These are phyloP conservation scores for Tineola bisselliella DNA, from an alignment of 2,888 invertebrate genomes.

Conservation along the genomic window DNA sequence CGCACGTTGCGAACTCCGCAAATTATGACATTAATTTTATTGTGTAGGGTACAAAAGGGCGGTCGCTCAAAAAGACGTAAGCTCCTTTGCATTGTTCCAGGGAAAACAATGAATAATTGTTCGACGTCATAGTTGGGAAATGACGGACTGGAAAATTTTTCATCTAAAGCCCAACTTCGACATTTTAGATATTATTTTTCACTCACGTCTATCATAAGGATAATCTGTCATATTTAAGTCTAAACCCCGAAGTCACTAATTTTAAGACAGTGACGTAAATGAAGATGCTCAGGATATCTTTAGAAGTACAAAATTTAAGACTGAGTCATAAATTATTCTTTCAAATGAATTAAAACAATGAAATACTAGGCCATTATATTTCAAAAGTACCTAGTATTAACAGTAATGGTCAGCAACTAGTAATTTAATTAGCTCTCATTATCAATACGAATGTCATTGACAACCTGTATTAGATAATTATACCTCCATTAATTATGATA, in stretches of 20 bases:
- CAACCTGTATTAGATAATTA: not conserved
- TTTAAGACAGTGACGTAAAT: too few relatives aligned
- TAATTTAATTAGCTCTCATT: conserved; percentile 7
- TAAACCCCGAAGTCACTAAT: too few relatives aligned
- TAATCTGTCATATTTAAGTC: not conserved
- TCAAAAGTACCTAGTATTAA: not conserved
- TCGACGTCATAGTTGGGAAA: conserved; percentile 27
- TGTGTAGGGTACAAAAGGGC: conserved; percentile 40
- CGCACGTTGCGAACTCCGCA: conserved; percentile 30
- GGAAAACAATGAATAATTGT: conserved; percentile 41
- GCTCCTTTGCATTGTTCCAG: conserved; percentile 37
- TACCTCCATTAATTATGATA: not conserved
- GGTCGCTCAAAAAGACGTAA: conserved; percentile 39
- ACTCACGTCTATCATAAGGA: not conserved
- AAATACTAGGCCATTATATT: not conserved
- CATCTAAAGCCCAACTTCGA: not conserved
- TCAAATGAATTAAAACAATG: not conserved
- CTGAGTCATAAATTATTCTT: too few relatives aligned
- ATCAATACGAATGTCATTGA: not conserved
- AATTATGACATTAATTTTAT: conserved; percentile 57
- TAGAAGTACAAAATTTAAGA: too few relatives aligned
- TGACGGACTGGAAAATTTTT: conserved; percentile 27
- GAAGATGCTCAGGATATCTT: too few relatives aligned
- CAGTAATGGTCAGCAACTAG: not conserved
- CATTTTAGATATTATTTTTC: not conserved